Conservation (phyloP, 2,797 vertebrate genomes). For the Pogoniulus pusillus region DNA sequence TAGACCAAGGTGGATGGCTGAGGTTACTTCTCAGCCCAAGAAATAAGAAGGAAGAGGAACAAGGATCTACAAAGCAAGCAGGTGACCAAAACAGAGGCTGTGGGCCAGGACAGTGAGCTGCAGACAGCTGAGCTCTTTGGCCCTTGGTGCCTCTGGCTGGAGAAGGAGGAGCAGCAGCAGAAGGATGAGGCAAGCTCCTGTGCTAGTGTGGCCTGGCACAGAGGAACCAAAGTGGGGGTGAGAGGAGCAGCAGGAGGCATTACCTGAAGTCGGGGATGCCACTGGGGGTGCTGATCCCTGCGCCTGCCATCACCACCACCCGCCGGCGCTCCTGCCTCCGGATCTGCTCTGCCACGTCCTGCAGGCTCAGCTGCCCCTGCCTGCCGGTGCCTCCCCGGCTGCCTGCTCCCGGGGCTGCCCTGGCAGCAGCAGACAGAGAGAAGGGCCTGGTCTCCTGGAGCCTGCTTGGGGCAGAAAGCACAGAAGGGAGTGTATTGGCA, state of each 20-base stretch:
- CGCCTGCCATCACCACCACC: slow-evolving; percentile 93
- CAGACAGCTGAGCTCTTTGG: background rate
- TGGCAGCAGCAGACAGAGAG: background rate
- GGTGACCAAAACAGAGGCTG: background rate
- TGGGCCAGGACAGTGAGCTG: too few relatives aligned
- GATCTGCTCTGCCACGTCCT: slow-evolving; percentile 80
- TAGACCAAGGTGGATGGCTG: too few relatives aligned
- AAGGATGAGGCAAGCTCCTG: background rate
- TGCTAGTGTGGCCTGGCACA: background rate
- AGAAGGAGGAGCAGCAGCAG: background rate
- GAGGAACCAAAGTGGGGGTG: background rate
- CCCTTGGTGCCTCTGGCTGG: background rate
- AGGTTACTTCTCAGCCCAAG: background rate
- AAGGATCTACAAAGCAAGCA: background rate
- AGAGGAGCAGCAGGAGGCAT: background rate
- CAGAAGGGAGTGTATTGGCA: background rate
- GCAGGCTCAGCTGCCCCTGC: slow-evolving; percentile 74
- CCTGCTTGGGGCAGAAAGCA: background rate
- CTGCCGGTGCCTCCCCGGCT: slow-evolving; percentile 41
- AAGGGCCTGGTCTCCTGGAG: background rate
- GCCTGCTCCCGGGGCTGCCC: slow-evolving; percentile 37
- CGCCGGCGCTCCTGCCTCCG: slow-evolving; percentile 70
- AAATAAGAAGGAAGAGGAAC: background rate
- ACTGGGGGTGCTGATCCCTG: slow-evolving; percentile 94
- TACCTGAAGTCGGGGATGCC: slow-evolving; percentile 97